Evolutionary conservation across 2,888 invertebrate species (phyloP).

Genomic region (Rugalucina vietnamica): DNA sequence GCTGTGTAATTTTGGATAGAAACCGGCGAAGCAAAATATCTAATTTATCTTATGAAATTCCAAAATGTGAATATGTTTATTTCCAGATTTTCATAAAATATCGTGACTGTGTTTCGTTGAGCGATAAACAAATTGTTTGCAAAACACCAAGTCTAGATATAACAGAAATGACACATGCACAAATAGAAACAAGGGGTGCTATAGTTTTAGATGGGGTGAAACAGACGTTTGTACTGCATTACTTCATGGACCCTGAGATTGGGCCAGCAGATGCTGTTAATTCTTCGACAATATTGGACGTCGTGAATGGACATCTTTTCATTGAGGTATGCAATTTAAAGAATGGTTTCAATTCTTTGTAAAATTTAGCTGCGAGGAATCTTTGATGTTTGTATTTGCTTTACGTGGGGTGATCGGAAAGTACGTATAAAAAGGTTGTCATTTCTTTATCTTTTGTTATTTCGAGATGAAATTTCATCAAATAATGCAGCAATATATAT

Average conservation of each 20-base stretch:
- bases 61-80: background rate
- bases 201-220: background rate
- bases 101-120: background rate
- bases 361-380: too few species aligned
- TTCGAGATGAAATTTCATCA: too few species aligned
- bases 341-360: too few species aligned
- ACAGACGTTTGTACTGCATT: background rate
- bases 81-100: background rate
- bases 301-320: background rate
- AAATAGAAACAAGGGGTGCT: background rate
- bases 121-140: background rate
- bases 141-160: background rate
- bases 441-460: too few species aligned
- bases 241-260: background rate
- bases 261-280: background rate
- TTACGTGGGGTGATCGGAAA: too few species aligned
- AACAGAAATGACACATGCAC: background rate
- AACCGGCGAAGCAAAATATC: too few species aligned
- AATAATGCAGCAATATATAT: too few species aligned
- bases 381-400: too few species aligned
- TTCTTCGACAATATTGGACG: background rate
- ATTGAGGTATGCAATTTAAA: too few species aligned
- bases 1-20: too few species aligned
- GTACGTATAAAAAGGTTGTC: too few species aligned
- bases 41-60: background rate